Evolutionary conservation across 2,113 vertebrate genomes (phyloP), one percentile per base, ranked within the genome.

Genomic region (Brachypteracias leptosomus): DNA sequence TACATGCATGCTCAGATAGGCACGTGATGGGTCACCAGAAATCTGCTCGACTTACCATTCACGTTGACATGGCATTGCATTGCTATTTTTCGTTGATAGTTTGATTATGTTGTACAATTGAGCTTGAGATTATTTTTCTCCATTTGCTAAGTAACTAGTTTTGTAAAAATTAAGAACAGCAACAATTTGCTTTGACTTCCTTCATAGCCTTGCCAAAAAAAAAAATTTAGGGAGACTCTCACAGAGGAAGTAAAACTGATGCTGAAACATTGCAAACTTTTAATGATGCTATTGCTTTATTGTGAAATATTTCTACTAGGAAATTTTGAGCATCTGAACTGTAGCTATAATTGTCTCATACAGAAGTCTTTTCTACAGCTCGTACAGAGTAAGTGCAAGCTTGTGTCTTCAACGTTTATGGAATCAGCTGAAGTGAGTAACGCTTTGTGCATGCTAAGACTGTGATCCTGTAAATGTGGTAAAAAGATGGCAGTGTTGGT

Each of bases 391-490:
- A 86, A 96, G 73, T 58, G 36, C 95, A 90, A 89, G 82, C 44
- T 65, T 85, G 71, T 73, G 90, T 85, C 76, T 94, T 91, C 63
- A 35, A 70, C 61, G 18, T 70, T 93, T 95, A 91, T 87, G 73
- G 85, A 83, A 92, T 96, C 89, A 95, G 93, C 79, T 89, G 76
- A 70, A 95, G 61, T 92, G 95, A 95, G 82, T 88, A 80, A 93
- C 71, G 93, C 76, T 95, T 93, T 96, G 90, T 90, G 91, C 90
- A 76, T 85, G 70, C 72, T 85, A 33, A 67, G 77, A 89, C 83
- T 90, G 89, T 19, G 86, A 85, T 93, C 55, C 84, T 79, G 44
- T 35, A 63, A 89, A 93, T 5, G 9, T 51, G 77, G 92, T 91
- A 59, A 89, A 91, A 96, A 93, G 88, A 89, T 85, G 89, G 88